Conservation (phyloP, 2,113 vertebrate species). For the Tinamus guttatus region DNA sequence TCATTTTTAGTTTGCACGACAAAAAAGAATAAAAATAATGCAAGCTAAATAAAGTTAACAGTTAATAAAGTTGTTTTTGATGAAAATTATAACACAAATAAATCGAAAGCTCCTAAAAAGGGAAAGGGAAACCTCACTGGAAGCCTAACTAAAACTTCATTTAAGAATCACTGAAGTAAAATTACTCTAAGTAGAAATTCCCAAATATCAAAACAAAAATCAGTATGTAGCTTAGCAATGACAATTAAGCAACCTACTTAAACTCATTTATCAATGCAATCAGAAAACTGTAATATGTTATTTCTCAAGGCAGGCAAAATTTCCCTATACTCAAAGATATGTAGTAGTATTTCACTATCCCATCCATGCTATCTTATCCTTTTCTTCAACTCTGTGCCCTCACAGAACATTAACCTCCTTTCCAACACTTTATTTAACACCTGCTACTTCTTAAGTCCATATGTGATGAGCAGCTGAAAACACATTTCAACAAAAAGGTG, state of each 20-base stretch:
- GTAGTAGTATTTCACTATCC: background rate
- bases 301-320: background rate
- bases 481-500: background rate
- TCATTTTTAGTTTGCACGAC: background rate
- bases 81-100: background rate
- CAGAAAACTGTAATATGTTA: background rate
- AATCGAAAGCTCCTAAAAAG: background rate
- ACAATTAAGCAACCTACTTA: background rate
- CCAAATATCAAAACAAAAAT: background rate
- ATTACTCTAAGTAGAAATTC: background rate
- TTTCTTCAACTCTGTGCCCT: background rate
- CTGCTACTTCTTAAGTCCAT: background rate
- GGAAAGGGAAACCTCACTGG: background rate
- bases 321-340: background rate
- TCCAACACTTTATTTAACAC: background rate
- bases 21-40: background rate
- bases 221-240: background rate
- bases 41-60: background rate
- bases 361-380: background rate
- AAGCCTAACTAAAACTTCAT: background rate
- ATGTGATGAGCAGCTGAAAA: background rate
- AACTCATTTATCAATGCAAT: background rate
- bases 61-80: background rate
- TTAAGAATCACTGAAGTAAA: background rate
- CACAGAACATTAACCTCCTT: background rate